Evolutionary conservation across 2,797 vertebrate genomes (phyloP).

Genomic region (Danionella dracula): DNA sequence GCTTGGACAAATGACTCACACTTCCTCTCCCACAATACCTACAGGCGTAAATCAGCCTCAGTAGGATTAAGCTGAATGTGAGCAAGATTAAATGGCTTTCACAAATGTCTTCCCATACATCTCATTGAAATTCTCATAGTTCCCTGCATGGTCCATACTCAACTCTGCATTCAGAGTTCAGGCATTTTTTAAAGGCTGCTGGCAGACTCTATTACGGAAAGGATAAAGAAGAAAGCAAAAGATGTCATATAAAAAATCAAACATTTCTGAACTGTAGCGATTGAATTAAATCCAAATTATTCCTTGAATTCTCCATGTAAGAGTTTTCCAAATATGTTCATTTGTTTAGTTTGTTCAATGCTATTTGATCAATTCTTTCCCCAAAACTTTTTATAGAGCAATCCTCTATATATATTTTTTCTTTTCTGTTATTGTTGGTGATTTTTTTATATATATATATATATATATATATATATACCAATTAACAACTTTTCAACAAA

Average conservation of each 20-base stretch:
- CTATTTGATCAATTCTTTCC: too few species aligned
- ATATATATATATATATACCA: too few species aligned
- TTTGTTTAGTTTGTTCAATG: too few species aligned
- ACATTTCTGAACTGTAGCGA: not conserved
- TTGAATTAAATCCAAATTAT: not conserved
- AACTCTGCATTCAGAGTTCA: conserved; percentile 29
- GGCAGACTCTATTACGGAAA: not conserved
- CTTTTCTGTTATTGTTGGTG: too few species aligned
- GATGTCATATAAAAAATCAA: not conserved
- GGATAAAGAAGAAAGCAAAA: not conserved
- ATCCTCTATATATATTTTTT: too few species aligned
- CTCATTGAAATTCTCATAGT: conserved; percentile 63
- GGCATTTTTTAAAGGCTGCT: not conserved
- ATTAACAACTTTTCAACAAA: too few species aligned
- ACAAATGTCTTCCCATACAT: conserved; percentile 60
- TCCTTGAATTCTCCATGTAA: too few species aligned
- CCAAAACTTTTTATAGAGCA: too few species aligned
- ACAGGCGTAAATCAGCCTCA: conserved; percentile 55
- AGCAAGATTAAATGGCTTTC: conserved; percentile 63
- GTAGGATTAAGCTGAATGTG: conserved; percentile 59
- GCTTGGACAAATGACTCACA: conserved; percentile 54
- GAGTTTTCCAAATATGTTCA: too few species aligned
- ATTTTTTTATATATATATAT: too few species aligned
- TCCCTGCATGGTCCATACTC: conserved; percentile 20
- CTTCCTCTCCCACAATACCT: conserved; percentile 55